Evolutionary conservation across 2,113 vertebrate genomes (phyloP).

Genomic region (Oncorhynchus keta): DNA sequence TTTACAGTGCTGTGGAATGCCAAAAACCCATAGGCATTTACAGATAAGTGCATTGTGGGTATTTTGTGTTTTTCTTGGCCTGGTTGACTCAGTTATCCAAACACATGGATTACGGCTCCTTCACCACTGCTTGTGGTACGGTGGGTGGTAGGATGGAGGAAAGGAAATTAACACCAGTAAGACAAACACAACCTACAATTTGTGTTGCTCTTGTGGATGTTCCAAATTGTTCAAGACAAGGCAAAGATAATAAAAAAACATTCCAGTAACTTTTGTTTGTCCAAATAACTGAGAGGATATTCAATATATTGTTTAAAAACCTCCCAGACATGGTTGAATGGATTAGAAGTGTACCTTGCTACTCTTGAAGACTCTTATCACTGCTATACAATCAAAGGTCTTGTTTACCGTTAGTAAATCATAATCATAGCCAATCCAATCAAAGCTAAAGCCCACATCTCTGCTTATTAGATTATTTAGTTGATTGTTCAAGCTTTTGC

Average conservation of each 20-base stretch:
- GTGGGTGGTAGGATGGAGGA: neutral
- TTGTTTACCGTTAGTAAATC: conserved; percentile 54
- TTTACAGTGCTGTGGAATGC: neutral
- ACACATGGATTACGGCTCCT: neutral
- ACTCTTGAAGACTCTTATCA: conserved; percentile 43
- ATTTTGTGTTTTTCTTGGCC: conserved; percentile 14
- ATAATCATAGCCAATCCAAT: conserved; percentile 60
- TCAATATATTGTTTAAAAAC: conserved; percentile 35
- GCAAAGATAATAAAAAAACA: conserved; percentile 1
- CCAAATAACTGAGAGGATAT: conserved; percentile 22
- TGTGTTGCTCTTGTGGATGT: neutral
- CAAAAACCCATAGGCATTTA: neutral
- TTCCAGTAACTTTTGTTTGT: neutral
- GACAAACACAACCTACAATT: conserved; percentile 6
- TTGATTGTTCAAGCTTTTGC: conserved; percentile 24
- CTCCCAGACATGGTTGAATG: conserved; percentile 46
- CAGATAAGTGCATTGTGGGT: conserved; percentile 12
- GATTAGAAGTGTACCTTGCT: conserved; percentile 58
- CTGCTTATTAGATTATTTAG: conserved; percentile 8
- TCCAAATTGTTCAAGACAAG: neutral
- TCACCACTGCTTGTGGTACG: neutral
- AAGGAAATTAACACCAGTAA: conserved; percentile 10
- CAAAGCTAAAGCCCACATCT: conserved; percentile 44
- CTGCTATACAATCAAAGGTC: conserved; percentile 37
- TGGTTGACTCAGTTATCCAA: neutral